Base-by-base conservation (phyloP, 92 coral and sea anemone genomes). In the Diadumene lineata region DNA sequence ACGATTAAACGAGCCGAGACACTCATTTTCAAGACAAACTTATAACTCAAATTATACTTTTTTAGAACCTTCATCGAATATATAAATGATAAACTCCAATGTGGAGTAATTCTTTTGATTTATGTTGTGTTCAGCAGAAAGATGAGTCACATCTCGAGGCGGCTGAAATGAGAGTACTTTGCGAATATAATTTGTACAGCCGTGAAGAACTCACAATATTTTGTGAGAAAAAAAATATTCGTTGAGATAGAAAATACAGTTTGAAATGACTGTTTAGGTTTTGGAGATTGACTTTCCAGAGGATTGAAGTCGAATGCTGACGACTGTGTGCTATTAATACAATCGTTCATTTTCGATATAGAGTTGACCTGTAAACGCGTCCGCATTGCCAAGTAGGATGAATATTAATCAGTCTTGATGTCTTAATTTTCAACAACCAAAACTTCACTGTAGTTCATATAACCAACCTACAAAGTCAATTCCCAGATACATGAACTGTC, bases 301-400 rank as follows among this genome's bases (percentile, higher is more conserved):
- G 66, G 23, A n/a, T 33, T 32, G 11, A 46, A 26, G 4, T 57
- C 27, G 17, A 6, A 56, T 11, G 53, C 56, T 0, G 8, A 6
- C 29, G 19, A 32, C 56, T 31, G 31, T 2, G 62, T 62, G 56
- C 83, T 78, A 75, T 81, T 77, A 81, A 86, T 81, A 80, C 79
- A 88, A 84, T 85, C 92, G 97, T 87, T 91, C 88, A 70, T 89
- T 91, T 91, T 88, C 97, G 92, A 87, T 79, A 88, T 56, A 43
- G 77, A 76, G 24, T 78, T 75, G 84, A 81, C 68, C 82, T 53
- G 72, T 50, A 56, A 38, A n/a, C n/a, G 85, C 80, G 32, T 64
- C 87, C 80, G 85, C 89, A 67, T 61, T 75, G 60, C 53, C n/a
- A 56, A 75, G 82, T 79, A n/a, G 88, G 76, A 80, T 76, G 88